These are phyloP conservation scores for Gambusia affinis DNA, from an alignment of 2,113 vertebrate genomes.

Conservation along the genomic window DNA sequence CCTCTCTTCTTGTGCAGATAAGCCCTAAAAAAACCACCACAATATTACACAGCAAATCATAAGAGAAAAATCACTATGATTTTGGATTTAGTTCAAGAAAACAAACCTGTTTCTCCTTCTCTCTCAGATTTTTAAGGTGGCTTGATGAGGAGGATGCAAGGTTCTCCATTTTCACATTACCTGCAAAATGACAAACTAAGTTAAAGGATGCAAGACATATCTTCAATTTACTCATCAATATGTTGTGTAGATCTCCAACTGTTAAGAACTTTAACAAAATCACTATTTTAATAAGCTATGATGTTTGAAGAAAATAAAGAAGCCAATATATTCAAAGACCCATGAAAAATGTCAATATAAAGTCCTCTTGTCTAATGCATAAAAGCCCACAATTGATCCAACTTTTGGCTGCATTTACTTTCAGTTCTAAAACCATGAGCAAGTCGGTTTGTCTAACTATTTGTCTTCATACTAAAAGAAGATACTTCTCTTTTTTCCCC, in stretches of 20 bases:
- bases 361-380: neutral
- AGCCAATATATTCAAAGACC: too few species aligned
- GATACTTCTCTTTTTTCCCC: neutral
- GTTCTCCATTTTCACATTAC: conserved; percentile 77
- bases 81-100: neutral
- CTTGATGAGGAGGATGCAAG: conserved; percentile 64
- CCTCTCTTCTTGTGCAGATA: conserved; percentile 83
- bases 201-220: neutral
- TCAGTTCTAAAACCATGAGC: neutral
- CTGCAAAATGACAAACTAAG: conserved; percentile 54
- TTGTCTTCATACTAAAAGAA: neutral
- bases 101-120: conserved; percentile 83
- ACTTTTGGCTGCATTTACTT: neutral
- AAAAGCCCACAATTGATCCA: neutral
- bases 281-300: too few species aligned
- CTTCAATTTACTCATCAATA: neutral
- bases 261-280: too few species aligned
- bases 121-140: conserved; percentile 76
- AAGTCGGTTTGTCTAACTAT: neutral
- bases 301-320: neutral
- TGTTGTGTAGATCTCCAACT: too few species aligned
- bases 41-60: neutral
- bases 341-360: too few species aligned
- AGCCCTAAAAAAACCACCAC: conserved; percentile 72
- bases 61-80: neutral